Evolutionary conservation across 1,140 invertebrate genomes (phyloP).

Genomic region (Coptotermes formosanus): DNA sequence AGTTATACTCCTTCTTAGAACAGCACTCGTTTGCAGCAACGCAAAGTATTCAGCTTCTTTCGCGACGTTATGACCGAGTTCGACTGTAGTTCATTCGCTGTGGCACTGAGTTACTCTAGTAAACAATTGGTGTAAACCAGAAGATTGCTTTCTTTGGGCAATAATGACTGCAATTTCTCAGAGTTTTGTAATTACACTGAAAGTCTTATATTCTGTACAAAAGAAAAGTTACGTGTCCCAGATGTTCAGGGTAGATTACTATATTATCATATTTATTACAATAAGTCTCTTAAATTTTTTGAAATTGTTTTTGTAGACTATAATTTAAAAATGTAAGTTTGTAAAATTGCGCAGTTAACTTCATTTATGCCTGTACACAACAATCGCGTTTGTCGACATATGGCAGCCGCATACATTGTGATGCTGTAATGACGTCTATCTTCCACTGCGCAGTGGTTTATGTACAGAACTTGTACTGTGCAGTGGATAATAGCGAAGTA

Average conservation of each 20-base stretch:
- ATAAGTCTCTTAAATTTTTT: neutral
- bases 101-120: too few species aligned
- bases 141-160: too few species aligned
- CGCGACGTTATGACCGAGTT: too few species aligned
- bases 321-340: neutral
- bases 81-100: too few species aligned
- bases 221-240: too few species aligned
- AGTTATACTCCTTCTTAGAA: too few species aligned
- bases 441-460: neutral
- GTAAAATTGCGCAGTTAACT: neutral
- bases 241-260: neutral
- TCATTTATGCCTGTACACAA: neutral
- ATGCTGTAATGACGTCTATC: neutral
- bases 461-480: neutral
- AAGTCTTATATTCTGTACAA: too few species aligned
- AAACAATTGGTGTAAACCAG: too few species aligned
- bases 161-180: too few species aligned
- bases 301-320: neutral
- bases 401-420: neutral
- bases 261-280: neutral
- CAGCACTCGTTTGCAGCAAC: too few species aligned
- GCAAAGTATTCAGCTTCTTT: too few species aligned
- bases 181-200: too few species aligned
- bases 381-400: neutral
- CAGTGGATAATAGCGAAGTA: neutral